Conservation (phyloP, 1,140 invertebrate genomes). For the Drosophila lowei region DNA sequence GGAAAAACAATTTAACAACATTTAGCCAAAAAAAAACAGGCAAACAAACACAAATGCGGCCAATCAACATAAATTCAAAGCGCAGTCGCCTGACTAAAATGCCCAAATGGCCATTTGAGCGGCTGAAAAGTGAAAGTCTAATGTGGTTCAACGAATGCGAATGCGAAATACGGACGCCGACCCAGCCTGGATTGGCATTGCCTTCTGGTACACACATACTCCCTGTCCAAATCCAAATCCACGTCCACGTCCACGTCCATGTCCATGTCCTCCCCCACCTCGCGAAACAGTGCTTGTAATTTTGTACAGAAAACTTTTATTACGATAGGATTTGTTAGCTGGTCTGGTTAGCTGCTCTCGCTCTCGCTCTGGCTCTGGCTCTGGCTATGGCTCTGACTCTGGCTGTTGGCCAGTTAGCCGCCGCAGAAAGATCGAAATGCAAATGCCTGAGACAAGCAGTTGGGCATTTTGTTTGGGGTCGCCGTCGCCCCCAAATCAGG, state of each 20-base stretch:
- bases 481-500: conserved; percentile 64
- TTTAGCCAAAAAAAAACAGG: conserved; percentile 55
- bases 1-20: conserved; percentile 74
- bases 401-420: conserved; percentile 36
- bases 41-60: conserved; percentile 43
- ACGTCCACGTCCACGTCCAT: conserved; percentile 19
- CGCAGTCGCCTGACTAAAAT: conserved; percentile 62
- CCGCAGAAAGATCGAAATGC: conserved; percentile 74
- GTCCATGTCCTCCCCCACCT: conserved; percentile 47
- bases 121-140: conserved; percentile 76
- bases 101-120: conserved; percentile 73
- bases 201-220: conserved; percentile 40
- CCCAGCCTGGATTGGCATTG: conserved; percentile 23
- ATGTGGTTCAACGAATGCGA: conserved; percentile 55
- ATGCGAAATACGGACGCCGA: not conserved
- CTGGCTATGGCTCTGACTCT: too few species aligned
- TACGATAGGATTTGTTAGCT: conserved; percentile 71
- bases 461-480: conserved; percentile 68
- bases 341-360: too few species aligned
- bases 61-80: conserved; percentile 81
- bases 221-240: conserved; percentile 28
- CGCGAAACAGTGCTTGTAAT: conserved; percentile 56
- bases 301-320: conserved; percentile 74
- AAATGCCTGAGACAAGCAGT: conserved; percentile 75
- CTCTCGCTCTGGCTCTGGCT: too few species aligned